These are phyloP conservation scores for Drosophila atroscutellata DNA, from an alignment of 2,888 invertebrate genomes.

Conservation along the genomic window DNA sequence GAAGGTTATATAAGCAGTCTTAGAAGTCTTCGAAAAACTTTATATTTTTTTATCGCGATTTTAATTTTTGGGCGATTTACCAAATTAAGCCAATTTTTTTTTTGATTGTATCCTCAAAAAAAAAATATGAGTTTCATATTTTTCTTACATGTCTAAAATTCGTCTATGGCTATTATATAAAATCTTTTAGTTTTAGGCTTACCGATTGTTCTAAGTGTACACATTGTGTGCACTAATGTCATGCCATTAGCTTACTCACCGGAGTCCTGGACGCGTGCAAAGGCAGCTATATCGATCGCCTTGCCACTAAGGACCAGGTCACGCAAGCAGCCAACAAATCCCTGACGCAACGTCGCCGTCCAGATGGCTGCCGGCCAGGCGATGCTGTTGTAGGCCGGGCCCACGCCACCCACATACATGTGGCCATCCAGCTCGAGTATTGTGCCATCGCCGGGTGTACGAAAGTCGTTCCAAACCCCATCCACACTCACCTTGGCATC, in stretches of 20 bases:
- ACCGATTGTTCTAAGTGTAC: not conserved
- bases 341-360: constrained; percentile 95
- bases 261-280: constrained; percentile 95
- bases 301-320: constrained; percentile 95
- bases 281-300: constrained; percentile 94
- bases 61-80: too few relatives aligned
- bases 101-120: too few relatives aligned
- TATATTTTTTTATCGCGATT: too few relatives aligned
- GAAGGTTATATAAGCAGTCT: too few relatives aligned
- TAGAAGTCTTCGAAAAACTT: too few relatives aligned
- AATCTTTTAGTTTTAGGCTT: not conserved
- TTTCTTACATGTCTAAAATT: not conserved
- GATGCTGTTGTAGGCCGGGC: constrained; percentile 91
- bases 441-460: constrained; percentile 94
- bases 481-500: constrained; percentile 96
- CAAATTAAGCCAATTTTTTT: too few relatives aligned
- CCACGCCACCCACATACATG: constrained; percentile 95
- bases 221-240: not conserved
- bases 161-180: not conserved
- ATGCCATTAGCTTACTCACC: constrained; percentile 86
- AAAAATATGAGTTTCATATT: too few relatives aligned
- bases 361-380: constrained; percentile 94
- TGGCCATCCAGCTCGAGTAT: constrained; percentile 95
- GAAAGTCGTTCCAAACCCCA: constrained; percentile 94
- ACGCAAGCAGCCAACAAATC: constrained; percentile 97